Percentiles rank a stretch among this genome's conserved stretches.
Conservation (phyloP, 1,140 invertebrate species). For the Dendroctonus ponderosae region DNA sequence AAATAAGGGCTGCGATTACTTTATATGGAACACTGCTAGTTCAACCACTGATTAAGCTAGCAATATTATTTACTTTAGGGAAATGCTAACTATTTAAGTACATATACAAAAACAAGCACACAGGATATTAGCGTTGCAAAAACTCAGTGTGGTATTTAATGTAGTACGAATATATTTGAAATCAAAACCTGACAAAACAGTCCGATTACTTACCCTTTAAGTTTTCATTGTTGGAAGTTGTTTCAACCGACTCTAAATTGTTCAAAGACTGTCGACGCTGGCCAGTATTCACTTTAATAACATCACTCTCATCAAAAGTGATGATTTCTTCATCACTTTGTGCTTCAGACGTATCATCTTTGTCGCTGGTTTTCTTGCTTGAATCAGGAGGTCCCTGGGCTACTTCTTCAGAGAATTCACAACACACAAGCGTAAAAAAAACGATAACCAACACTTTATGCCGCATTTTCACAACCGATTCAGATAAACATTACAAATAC, state of each 20-base stretch:
- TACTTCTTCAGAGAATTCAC: constrained; percentile 43
- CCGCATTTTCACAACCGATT: constrained; percentile 27
- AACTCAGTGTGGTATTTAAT: no score
- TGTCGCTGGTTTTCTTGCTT: constrained; percentile 25
- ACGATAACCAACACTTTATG: constrained; percentile 33
- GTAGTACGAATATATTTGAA: no score
- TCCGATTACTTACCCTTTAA: neutral
- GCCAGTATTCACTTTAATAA: neutral
- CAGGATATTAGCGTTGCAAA: no score
- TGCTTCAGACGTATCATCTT: constrained; percentile 23
- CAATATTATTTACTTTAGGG: no score
- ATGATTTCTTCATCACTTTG: constrained; percentile 11
- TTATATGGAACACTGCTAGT: no score
- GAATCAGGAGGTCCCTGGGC: constrained; percentile 37
- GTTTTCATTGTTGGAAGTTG: neutral
- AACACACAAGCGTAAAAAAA: constrained; percentile 37
- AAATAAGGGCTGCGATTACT: no score
- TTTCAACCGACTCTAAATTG: neutral
- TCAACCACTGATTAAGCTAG: no score
- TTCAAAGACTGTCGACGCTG: neutral
- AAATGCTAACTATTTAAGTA: no score
- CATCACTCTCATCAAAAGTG: constrained; percentile 7
- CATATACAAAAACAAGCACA: no score
- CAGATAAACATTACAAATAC: constrained; percentile 1
- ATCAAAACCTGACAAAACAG: neutral